Evolutionary conservation across 1,140 invertebrate species (phyloP), one percentile per base, ranked within the genome.

Genomic region (Papilio glaucus): DNA sequence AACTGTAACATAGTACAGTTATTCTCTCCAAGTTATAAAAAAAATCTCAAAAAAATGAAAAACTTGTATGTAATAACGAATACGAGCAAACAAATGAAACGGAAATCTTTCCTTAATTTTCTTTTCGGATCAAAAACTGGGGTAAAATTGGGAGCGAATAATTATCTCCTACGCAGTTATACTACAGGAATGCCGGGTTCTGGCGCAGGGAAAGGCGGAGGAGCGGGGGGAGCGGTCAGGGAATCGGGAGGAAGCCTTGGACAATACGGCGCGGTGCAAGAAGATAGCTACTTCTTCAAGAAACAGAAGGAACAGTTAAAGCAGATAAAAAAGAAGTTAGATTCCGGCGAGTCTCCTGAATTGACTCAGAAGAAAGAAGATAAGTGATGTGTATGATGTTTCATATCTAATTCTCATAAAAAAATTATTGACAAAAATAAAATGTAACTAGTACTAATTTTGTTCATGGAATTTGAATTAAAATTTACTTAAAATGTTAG

Each of bases 241-340:
- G 86, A 89, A 71, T 82, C 85, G 3, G 89, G 86, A 0, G 87
- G 86, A n/a, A 80, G 77, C 4, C 69, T 91, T 21, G 86, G 86
- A 6, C 77, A 84, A 61, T 88, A 80, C 45, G 87, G 83, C 8
- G 78, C 85, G 3, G 84, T 85, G 0, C 82, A 87, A 63, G 89
- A 91, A 79, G 89, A 91, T 68, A 78, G 81, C 9, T 91, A 85
- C 77, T 91, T 89, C 76, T 82, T 81, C 39, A 82, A 85, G 39
- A 84, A 88, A 63, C 84, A 88, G 26, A 85, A 77, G 38, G 82
- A 89, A 45, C 85, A 88, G 15, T 33, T 91, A 26, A 74, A 84
- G 37, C 80, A 86, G 63, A 41, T 91, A 4, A 88, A 88, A 38
- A 80, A 87, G 74, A 82, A 87, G 29, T 49, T 85, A 21, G 80